Evolutionary conservation across 1,140 invertebrate genomes (phyloP), one percentile per base, ranked within the genome.

Genomic region (Ostrea edulis): DNA sequence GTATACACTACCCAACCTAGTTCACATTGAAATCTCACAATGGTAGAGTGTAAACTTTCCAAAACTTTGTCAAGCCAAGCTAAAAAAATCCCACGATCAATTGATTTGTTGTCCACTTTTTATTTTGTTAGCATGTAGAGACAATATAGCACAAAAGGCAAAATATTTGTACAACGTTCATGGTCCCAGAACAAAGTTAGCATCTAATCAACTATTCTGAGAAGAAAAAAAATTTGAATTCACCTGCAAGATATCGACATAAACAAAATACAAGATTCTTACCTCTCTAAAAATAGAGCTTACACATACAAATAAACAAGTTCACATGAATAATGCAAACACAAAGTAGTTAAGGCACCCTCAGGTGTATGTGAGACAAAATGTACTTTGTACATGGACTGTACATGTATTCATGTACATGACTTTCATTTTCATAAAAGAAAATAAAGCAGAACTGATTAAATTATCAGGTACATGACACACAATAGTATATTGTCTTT

Each of bases 201-300:
- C 68, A 77, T 25, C 22, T 11, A 71, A 77, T 77, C 68, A 77
- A 77, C 68, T 17, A 77, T 77, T 77, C 68, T 77, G 68, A 77
- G 68, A 77, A 29, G 2, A 22, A 77, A 77, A 77, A 9, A 22
- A 29, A 25, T 20, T 62, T 62, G 17, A 77, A 29, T 12, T 17
- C 68, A 77, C 29, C 68, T 77, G 68, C 68, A 77, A 77, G 25
- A 77, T 35, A 77, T 77, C 8, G 29, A 14, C 29, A 77, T 29
- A 29, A 35, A 29, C 29, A 29, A 25, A 22, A 12, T 77, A 25
- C 25, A 29, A 17, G 12, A 11, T 29, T 62, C 14, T n/a, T 20
- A n/a, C 68, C 29, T 77, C 68, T 77, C 68, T 35, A 8, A 77
- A 77, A 77, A 29, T 14, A 35, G 12, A 35, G 29, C 25, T 11